Conservation (phyloP, 2,888 invertebrate genomes). For the Megamerina dolium region DNA sequence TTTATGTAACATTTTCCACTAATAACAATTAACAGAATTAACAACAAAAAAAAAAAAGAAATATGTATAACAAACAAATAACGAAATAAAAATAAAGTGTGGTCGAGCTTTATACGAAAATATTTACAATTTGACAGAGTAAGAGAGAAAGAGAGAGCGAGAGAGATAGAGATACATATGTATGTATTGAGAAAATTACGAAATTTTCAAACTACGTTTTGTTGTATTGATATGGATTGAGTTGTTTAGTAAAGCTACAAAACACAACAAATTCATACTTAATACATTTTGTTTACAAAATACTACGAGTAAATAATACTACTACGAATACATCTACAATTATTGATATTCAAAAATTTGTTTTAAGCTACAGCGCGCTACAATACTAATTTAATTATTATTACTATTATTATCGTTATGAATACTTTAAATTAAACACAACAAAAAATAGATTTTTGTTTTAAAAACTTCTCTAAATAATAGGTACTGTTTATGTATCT, state of each 20-base stretch:
- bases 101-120: conserved; percentile 13
- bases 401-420: neutral
- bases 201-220: conserved; percentile 21
- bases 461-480: too few relatives aligned
- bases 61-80: neutral
- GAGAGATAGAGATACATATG: too few relatives aligned
- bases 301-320: conserved; percentile 6
- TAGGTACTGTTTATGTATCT: too few relatives aligned
- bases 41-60: neutral
- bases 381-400: conserved; percentile 16
- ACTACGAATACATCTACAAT: conserved; percentile 19
- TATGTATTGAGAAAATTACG: neutral
- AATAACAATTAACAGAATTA: conserved; percentile 11
- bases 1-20: conserved; percentile 34
- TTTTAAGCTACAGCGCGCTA: conserved; percentile 23
- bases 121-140: conserved; percentile 39
- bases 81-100: conserved; percentile 7
- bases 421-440: conserved; percentile 2
- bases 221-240: conserved; percentile 2
- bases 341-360: neutral
- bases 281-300: neutral
- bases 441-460: too few relatives aligned
- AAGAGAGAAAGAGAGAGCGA: too few relatives aligned
- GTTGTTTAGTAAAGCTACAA: conserved; percentile 37
- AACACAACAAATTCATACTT: conserved; percentile 8